Base-by-base conservation (phyloP, 2,797 vertebrate species). In the Sebastolobus altivelis region DNA sequence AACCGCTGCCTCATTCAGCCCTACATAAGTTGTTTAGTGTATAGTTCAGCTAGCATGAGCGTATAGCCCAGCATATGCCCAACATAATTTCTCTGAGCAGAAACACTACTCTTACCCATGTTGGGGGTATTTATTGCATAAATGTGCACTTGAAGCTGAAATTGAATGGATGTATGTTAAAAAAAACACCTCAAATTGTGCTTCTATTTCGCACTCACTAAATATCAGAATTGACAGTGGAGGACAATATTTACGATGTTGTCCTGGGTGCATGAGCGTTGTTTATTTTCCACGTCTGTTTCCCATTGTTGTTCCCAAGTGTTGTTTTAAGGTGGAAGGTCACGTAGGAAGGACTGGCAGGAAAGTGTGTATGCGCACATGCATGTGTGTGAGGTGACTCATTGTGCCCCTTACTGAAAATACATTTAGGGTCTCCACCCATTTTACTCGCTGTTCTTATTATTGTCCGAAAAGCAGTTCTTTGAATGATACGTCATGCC, bases 291-390 rank as follows among this genome's bases (percentile, higher is more conserved):
- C 65, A 58, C 8, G 1, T 76, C 65, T 77, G 55, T 72, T 63
- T 84, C 25, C 87, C 71, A 90, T 93, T 94, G 91, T 93, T 89
- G 76, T 88, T 74, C 55, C 43, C 20, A 82, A 87, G 84, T 87
- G 83, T 79, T 85, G 52, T 87, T 83, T 82, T 80, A 65, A 86
- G 87, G 88, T 90, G 71, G 63, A 87, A 92, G 89, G 89, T 91
- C 86, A 89, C 1, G 54, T 13, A 85, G 87, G 87, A 93, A 88
- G 58, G 65, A 52, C 88, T 74, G 80, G 73, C 87, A 92, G 93
- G 92, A 90, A 93, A 77, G 72, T 85, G 80, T 72, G 40, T 68
- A 22, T 43, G 74, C 0, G 22, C 22, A n/a, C 29, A 43, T 35
- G 52, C n/a, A 13, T 77, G 79, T 82, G 81, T 83, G 58, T 65